phyloP scores from a whole-genome alignment of 1,140 invertebrate genomes.

The Drosophila teissieri region DNA sequence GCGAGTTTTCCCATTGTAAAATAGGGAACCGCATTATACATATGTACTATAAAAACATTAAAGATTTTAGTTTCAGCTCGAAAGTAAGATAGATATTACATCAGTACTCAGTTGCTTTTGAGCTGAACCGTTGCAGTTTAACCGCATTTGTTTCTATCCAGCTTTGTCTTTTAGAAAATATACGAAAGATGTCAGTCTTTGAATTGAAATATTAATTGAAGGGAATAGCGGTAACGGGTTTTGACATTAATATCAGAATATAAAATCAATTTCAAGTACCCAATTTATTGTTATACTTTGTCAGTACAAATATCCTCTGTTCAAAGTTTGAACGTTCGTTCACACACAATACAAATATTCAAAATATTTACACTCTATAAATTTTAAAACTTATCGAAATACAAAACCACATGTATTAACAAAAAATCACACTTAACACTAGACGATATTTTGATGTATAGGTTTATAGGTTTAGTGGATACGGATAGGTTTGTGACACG shows the following conservation, averaged over 20 bases:
- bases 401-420: slow-evolving; percentile 34
- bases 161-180: slow-evolving; percentile 18
- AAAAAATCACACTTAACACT: slow-evolving; percentile 32
- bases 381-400: slow-evolving; percentile 25
- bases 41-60: slow-evolving; percentile 10
- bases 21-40: neutral
- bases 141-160: slow-evolving; percentile 10
- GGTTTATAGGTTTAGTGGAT: neutral
- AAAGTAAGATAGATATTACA: slow-evolving; percentile 7
- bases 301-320: slow-evolving; percentile 7
- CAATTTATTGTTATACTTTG: neutral
- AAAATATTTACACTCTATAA: slow-evolving; percentile 32
- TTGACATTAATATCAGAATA: slow-evolving; percentile 20
- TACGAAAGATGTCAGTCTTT: slow-evolving; percentile 32
- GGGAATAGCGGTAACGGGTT: slow-evolving; percentile 5
- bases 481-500: neutral
- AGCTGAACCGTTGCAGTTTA: slow-evolving; percentile 26
- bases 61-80: neutral
- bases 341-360: neutral
- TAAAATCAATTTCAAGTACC: slow-evolving; percentile 1
- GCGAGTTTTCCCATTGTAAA: slow-evolving; percentile 2
- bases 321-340: neutral
- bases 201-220: slow-evolving; percentile 21
- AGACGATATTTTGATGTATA: slow-evolving; percentile 7
- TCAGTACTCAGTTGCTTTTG: slow-evolving; percentile 21